These are phyloP conservation scores for Platorchestia sp. DNA, from an alignment of 1,140 invertebrate genomes.

Conservation along the genomic window DNA sequence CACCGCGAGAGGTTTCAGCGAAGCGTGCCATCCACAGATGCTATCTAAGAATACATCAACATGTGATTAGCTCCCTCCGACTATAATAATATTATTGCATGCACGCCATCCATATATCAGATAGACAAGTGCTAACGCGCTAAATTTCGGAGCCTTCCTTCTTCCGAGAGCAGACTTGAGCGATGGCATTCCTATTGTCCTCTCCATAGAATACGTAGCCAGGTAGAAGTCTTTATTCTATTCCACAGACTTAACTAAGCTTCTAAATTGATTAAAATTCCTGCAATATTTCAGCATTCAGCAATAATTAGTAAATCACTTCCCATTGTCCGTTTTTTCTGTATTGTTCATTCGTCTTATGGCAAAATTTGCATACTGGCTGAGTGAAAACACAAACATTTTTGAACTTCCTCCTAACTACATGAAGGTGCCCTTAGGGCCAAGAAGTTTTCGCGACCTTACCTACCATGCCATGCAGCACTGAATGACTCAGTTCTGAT, in stretches of 20 bases:
- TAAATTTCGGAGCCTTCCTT: slow-evolving; percentile 14
- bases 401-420: background rate
- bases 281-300: background rate
- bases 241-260: background rate
- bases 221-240: background rate
- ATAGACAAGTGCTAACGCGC: slow-evolving; percentile 3
- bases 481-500: background rate
- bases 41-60: slow-evolving; percentile 49
- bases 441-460: background rate
- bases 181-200: background rate
- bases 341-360: background rate
- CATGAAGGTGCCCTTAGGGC: background rate
- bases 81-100: slow-evolving; percentile 49
- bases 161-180: background rate
- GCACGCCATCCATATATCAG: background rate
- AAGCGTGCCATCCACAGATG: slow-evolving; percentile 33
- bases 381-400: background rate
- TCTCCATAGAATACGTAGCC: background rate
- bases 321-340: background rate
- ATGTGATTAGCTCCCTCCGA: slow-evolving; percentile 36
- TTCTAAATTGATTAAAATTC: background rate
- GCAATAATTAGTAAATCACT: background rate
- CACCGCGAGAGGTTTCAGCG: background rate
- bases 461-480: background rate
- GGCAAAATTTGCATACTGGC: background rate